Evolutionary conservation across 92 coral and sea anemone species (phyloP).

Genomic region (Porites divaricata): DNA sequence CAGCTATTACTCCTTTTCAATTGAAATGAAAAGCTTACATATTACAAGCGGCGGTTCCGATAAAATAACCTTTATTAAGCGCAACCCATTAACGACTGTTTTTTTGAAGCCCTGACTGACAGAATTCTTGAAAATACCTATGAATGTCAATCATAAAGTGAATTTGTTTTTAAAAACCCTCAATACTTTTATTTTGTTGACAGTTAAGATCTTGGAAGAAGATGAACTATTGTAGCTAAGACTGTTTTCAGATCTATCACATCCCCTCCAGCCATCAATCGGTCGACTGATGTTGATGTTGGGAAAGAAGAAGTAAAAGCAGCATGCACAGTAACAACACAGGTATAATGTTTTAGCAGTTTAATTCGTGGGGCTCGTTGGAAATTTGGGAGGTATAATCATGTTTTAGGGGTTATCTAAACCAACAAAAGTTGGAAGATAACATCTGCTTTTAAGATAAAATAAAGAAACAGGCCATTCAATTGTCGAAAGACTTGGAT

Average conservation of each 20-base stretch:
- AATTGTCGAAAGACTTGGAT: too few species aligned
- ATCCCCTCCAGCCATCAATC: background rate
- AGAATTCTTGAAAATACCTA: background rate
- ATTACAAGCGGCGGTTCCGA: conserved; percentile 10
- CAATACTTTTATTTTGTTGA: conserved; percentile 12
- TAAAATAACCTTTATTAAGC: background rate
- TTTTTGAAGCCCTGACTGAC: background rate
- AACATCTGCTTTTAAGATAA: too few species aligned
- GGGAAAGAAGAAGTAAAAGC: background rate
- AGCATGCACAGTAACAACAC: background rate
- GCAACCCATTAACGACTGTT: conserved; percentile 5
- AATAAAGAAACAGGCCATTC: too few species aligned
- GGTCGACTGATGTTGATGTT: conserved; percentile 2
- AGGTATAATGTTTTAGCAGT: background rate
- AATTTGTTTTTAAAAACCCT: conserved; percentile 8
- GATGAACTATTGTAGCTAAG: conserved; percentile 2
- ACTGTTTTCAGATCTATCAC: background rate
- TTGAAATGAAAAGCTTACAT: conserved; percentile 5
- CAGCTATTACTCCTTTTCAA: background rate
- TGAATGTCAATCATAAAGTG: conserved; percentile 7
- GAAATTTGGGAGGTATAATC: too few species aligned
- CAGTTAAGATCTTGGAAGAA: conserved; percentile 28
- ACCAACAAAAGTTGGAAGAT: too few species aligned
- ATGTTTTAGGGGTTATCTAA: too few species aligned
- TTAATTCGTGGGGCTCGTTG: too few species aligned